phyloP scores from a whole-genome alignment of 2,797 vertebrate genomes.

The Thunnus albacares region DNA sequence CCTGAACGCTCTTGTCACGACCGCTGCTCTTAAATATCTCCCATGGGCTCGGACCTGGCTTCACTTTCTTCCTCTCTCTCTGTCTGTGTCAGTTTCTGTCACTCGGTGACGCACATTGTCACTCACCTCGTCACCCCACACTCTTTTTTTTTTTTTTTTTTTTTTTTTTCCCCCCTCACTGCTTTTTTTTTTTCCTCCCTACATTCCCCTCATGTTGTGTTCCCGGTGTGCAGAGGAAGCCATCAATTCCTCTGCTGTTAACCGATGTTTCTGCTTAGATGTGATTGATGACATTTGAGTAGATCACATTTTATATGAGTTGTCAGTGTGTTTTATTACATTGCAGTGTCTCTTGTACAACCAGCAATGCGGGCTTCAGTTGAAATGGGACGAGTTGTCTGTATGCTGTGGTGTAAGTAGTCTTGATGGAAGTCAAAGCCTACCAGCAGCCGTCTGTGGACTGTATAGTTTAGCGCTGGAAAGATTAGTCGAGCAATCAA shows the following conservation, averaged over 20 bases:
- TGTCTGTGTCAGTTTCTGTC: slow-evolving; percentile 43
- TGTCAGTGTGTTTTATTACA: slow-evolving; percentile 44
- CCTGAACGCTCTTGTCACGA: slow-evolving; percentile 65
- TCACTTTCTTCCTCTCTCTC: slow-evolving; percentile 34
- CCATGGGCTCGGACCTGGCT: slow-evolving; percentile 43
- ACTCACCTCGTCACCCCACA: slow-evolving; percentile 43
- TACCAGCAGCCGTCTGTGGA: neutral
- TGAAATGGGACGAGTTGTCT: neutral
- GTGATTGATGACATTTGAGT: slow-evolving; percentile 51
- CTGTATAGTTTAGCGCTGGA: neutral
- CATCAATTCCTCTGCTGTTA: slow-evolving; percentile 49
- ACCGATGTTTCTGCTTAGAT: slow-evolving; percentile 7
- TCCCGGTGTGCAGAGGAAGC: slow-evolving; percentile 38
- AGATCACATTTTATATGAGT: slow-evolving; percentile 32
- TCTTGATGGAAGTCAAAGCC: no score
- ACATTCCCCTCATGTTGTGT: slow-evolving; percentile 2
- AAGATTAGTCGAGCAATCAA: no score
- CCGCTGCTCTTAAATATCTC: slow-evolving; percentile 72
- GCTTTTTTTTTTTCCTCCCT: slow-evolving; percentile 15
- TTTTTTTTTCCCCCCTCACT: slow-evolving; percentile 5
- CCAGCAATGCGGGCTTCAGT: neutral
- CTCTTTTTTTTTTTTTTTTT: neutral
- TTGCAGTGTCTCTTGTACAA: slow-evolving; percentile 25
- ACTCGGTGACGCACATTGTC: slow-evolving; percentile 55
- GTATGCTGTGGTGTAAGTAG: slow-evolving; percentile 10